Base-by-base conservation (phyloP, 2,797 vertebrate genomes). In the Esox lucius region DNA sequence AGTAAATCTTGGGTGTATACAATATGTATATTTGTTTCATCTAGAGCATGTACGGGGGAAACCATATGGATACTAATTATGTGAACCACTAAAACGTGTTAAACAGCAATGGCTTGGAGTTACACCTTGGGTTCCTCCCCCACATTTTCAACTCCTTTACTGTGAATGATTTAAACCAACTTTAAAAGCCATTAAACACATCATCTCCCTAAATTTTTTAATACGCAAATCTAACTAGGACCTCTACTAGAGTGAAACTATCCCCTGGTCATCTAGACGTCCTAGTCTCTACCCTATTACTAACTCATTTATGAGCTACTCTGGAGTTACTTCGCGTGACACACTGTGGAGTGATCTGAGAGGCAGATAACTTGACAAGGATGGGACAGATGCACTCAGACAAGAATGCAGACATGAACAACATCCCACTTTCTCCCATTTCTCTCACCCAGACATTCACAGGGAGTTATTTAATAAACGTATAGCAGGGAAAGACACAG, bases 141-240 rank as follows among this genome's bases (percentile, higher is more conserved):
- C 3, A 28, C 22, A 31, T 31, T 31, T 64, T 39, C 26, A 64
- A 28, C 61, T 17, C 61, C 26, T 13, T 11, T 39, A 56, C 4
- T 64, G 24, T 31, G 28, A 64, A 64, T 64, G 26, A 64, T 64
- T 64, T 26, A 64, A 65, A 42, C 26, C 42, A 22, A 42, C 5
- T 64, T 73, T 73, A 48, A 65, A 69, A 22, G 22, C 28, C 26
- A 64, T 64, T 26, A 28, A 16, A 64, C 26, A 64, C 26, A 9
- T 17, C 6, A 53, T 53, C 51, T 53, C 51, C 51, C 51, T 15
- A 16, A 15, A 56, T 56, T 16, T 56, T 19, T n/a, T 19, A 6
- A 4, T 12, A 17, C 49, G 35, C 35, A 2, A 56, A 11, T 16
- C 51, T 56, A 16, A 51, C 3, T 51, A 15, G 13, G 13, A 51